Base-by-base conservation (phyloP, 2,113 vertebrate genomes). In the Pituophis catenifer region DNA sequence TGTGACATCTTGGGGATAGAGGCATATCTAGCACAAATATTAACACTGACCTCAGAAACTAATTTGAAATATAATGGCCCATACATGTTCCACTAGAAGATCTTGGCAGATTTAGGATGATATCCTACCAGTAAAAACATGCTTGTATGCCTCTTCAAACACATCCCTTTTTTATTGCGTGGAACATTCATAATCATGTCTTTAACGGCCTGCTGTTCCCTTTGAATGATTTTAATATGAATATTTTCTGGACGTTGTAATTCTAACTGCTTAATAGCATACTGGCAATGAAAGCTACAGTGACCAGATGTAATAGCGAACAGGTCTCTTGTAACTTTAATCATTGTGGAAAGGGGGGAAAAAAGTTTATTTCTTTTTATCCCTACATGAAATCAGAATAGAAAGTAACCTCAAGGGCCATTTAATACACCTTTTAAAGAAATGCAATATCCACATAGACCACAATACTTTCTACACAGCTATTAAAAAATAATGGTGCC, bases 1-100 rank as follows among this genome's bases (percentile, higher is more conserved):
- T 75, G 15, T 24, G 23, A 26, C 54, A 5, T 8, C 24, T 0
- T 0, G 1, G 58, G 0, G 26, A 54, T 0, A 0, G 0, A 50
- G 50, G 5, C 2, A 24, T 91, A 92, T 6, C 21, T 48, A 90
- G 13, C 1, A 4, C 0, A 0, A 26, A 0, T 33, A n/a, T 81
- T 7, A 12, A 50, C 13, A 13, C 1, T 9, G 0, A 3, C 70
- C 33, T 50, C 48, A 53, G 26, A 48, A 70, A 15, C 48, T 89
- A 29, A 59, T 81, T 59, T 58, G 55, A 87, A 53, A 88, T 88
- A 65, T 58, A 54, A 23, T 23, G 19, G 9, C 33, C 44, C 55
- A 85, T 29, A 5, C 15, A 4, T 48, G 1, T 12, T 93, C 75
- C 23, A 23, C 0, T 38, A 81, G 0, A 11, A 24, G 13, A 7